Conservation (phyloP, 2,797 vertebrate species). For the Molothrus ater region DNA sequence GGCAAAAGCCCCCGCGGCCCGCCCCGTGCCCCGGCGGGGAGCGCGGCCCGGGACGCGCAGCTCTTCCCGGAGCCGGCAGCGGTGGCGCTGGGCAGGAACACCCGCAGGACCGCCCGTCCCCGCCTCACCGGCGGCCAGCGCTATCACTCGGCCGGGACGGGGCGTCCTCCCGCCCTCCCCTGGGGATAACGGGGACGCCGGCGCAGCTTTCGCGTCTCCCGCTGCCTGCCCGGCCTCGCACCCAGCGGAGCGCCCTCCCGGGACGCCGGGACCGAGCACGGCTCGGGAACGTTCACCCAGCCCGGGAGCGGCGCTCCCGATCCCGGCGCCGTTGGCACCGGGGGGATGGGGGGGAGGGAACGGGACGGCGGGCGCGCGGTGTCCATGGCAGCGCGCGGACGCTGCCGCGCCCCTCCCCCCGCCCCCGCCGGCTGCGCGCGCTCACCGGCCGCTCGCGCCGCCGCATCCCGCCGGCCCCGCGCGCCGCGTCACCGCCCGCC, state of each 20-base stretch:
- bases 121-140: not conserved
- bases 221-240: not conserved
- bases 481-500: not conserved
- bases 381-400: not conserved
- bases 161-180: not conserved
- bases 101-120: too few species aligned
- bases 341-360: too few species aligned
- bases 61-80: not conserved
- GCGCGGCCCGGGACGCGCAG: not conserved
- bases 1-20: not conserved
- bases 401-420: not conserved
- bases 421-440: not conserved
- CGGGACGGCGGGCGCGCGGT: not conserved
- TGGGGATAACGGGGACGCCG: not conserved
- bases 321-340: not conserved
- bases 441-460: not conserved
- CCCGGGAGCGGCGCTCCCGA: not conserved
- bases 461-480: slow-evolving; percentile 18
- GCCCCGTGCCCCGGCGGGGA: not conserved
- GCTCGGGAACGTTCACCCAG: not conserved
- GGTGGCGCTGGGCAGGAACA: not conserved
- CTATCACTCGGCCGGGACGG: not conserved
- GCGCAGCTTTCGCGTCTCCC: not conserved
- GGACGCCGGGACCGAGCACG: not conserved
- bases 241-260: not conserved